A percentile compares a stretch with the other conserved stretches of the same genome.
phyloP scores from a whole-genome alignment of 2,888 invertebrate species.

The Papilio elwesi region DNA sequence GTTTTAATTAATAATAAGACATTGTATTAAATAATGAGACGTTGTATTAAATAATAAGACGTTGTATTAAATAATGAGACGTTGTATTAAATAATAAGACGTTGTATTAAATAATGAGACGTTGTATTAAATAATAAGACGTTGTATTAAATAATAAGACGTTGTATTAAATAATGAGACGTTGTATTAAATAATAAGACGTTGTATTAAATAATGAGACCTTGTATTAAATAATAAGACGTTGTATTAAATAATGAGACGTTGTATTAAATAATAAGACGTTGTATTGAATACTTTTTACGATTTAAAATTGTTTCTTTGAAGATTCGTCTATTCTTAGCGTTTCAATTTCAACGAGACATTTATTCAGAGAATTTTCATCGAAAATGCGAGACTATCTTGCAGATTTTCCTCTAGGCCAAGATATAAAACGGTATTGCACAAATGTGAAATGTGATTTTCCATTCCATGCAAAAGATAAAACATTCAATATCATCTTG shows the following conservation, averaged over 20 bases:
- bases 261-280: neutral
- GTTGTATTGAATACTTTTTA: neutral
- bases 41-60: neutral
- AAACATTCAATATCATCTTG: constrained; percentile 16
- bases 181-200: too few species aligned
- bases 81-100: neutral
- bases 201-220: neutral
- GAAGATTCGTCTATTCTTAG: constrained; percentile 9
- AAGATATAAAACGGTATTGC: constrained; percentile 12
- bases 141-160: too few species aligned
- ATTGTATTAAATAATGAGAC: neutral
- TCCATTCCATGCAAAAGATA: constrained; percentile 15
- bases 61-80: too few species aligned
- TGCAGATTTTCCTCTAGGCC: constrained; percentile 21
- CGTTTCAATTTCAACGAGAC: constrained; percentile 19
- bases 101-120: too few species aligned
- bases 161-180: neutral
- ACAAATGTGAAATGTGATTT: constrained; percentile 21
- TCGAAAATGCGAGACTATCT: constrained; percentile 22
- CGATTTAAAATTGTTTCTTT: neutral
- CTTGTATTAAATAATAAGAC: neutral
- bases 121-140: neutral
- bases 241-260: neutral
- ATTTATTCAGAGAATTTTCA: constrained; percentile 18
- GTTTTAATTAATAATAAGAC: neutral